A percentile compares a stretch with the other conserved stretches of the same genome.
Evolutionary conservation across 1,140 invertebrate species (phyloP).

Genomic region (Calycopis cecrops): DNA sequence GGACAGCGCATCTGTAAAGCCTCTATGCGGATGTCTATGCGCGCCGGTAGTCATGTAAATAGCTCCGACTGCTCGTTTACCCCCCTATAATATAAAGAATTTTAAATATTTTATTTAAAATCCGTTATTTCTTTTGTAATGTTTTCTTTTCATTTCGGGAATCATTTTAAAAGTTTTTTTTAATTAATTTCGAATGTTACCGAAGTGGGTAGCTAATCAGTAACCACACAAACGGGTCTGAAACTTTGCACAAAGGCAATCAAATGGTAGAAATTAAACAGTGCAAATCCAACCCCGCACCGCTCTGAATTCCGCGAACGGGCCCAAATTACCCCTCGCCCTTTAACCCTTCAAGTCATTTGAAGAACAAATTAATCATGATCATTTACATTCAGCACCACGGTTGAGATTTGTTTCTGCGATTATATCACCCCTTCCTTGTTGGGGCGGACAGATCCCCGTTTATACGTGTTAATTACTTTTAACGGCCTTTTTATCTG

Average conservation of each 20-base stretch:
- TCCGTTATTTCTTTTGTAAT: too few relatives aligned
- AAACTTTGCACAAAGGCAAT: conserved; percentile 57
- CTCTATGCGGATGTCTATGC: too few relatives aligned
- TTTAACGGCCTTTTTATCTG: conserved; percentile 21
- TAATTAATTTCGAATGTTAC: too few relatives aligned
- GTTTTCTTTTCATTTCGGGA: too few relatives aligned
- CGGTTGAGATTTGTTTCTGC: conserved; percentile 70
- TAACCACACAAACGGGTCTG: conserved; percentile 57
- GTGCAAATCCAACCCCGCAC: conserved; percentile 46
- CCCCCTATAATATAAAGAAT: too few relatives aligned
- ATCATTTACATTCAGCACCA: conserved; percentile 71
- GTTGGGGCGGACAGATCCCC: conserved; percentile 51
- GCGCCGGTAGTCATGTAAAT: too few relatives aligned
- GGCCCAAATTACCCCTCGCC: conserved; percentile 55
- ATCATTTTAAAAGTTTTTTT: too few relatives aligned
- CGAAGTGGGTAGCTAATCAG: not conserved
- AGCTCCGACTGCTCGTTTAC: too few relatives aligned
- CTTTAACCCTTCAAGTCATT: conserved; percentile 72
- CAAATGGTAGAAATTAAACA: conserved; percentile 60
- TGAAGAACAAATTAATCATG: conserved; percentile 73
- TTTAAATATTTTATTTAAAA: too few relatives aligned
- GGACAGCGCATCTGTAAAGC: too few relatives aligned
- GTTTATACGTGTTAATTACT: conserved; percentile 60
- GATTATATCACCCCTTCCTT: conserved; percentile 70
- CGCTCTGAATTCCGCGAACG: conserved; percentile 51